A percentile compares a stretch with the other conserved stretches of the same genome.
phyloP scores from a whole-genome alignment of 2,888 invertebrate species.

The Nymphalis polychloros region DNA sequence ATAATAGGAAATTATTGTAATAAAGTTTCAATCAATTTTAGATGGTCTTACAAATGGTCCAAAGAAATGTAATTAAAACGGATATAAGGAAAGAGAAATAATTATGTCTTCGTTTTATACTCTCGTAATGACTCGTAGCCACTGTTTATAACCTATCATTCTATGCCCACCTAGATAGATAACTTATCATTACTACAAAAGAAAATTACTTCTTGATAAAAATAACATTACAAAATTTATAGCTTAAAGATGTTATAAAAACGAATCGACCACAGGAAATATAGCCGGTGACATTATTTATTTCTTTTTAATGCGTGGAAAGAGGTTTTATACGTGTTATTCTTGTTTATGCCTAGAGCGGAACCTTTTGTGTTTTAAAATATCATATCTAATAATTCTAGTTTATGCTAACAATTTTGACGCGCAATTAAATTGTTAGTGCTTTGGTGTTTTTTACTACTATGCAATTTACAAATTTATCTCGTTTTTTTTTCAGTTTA shows the following conservation, averaged over 20 bases:
- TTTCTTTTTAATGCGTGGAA: constrained; percentile 34
- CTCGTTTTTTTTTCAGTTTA: neutral
- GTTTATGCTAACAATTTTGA: neutral
- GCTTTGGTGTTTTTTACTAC: no score
- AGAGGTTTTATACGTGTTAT: constrained; percentile 23
- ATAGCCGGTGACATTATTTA: constrained; percentile 30
- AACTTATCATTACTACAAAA: constrained; percentile 18
- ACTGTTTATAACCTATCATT: constrained; percentile 19
- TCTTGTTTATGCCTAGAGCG: constrained; percentile 20
- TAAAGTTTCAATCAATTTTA: no score
- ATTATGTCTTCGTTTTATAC: neutral
- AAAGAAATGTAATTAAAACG: no score
- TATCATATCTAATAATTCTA: neutral
- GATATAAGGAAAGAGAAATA: no score
- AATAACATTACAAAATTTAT: constrained; percentile 23
- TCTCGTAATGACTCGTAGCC: neutral
- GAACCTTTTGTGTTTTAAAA: neutral
- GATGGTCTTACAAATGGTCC: no score
- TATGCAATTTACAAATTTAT: neutral
- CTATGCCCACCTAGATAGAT: constrained; percentile 19
- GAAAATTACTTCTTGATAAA: constrained; percentile 16
- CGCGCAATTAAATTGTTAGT: neutral
- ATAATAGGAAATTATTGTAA: no score
- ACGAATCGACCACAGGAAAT: constrained; percentile 23
- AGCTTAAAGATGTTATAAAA: constrained; percentile 13